phyloP scores from a whole-genome alignment of 1,140 invertebrate species.

The Heliothis virescens region DNA sequence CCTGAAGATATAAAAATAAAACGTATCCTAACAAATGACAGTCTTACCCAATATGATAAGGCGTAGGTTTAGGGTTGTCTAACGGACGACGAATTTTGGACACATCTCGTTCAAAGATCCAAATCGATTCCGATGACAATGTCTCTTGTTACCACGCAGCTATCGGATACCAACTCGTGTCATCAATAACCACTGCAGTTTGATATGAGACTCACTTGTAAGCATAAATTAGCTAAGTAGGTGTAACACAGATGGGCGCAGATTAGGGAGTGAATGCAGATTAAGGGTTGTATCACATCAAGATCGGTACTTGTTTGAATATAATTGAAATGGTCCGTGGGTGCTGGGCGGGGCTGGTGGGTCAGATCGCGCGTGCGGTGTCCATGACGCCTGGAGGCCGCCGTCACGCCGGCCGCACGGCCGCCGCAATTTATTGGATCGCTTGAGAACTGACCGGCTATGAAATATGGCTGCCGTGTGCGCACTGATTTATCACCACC shows the following conservation, averaged over 20 bases:
- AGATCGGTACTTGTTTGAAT: too few relatives aligned
- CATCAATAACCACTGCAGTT: too few relatives aligned
- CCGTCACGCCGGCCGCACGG: slow-evolving; percentile 12
- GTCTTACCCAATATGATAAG: neutral
- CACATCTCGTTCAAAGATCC: neutral
- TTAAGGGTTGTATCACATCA: too few relatives aligned
- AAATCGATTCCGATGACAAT: neutral
- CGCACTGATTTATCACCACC: slow-evolving; percentile 63
- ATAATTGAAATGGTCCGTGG: neutral
- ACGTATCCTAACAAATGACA: neutral
- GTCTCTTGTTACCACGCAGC: too few relatives aligned
- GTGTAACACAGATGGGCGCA: too few relatives aligned
- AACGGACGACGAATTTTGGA: neutral
- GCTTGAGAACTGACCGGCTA: slow-evolving; percentile 60
- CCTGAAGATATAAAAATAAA: neutral
- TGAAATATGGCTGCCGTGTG: slow-evolving; percentile 64
- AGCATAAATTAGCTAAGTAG: too few relatives aligned
- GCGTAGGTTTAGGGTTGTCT: neutral
- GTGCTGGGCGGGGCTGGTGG: neutral
- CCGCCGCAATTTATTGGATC: slow-evolving; percentile 62
- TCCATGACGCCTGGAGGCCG: slow-evolving; percentile 12
- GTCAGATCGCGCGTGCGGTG: neutral
- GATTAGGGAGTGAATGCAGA: too few relatives aligned
- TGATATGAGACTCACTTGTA: too few relatives aligned
- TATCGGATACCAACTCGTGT: too few relatives aligned